These are phyloP conservation scores for Apodemus sylvaticus DNA, from an alignment of 2,113 vertebrate species.

Conservation along the genomic window DNA sequence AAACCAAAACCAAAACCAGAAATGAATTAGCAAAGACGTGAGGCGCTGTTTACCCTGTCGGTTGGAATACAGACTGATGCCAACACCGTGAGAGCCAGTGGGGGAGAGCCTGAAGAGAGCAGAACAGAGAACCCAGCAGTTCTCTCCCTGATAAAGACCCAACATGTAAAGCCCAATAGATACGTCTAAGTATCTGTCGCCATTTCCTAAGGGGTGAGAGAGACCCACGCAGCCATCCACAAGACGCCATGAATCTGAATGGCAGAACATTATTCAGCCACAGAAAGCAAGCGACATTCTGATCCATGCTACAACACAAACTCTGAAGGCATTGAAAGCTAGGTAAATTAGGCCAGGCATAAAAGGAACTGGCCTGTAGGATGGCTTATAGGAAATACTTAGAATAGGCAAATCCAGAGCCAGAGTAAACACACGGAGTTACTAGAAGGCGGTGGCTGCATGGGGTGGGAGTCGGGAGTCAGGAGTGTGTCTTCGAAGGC, in stretches of 20 bases:
- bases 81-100: background rate
- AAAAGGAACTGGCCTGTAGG: background rate
- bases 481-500: background rate
- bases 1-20: background rate
- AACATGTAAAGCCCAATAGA: background rate
- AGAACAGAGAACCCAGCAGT: background rate
- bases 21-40: background rate
- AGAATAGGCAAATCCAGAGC: background rate
- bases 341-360: background rate
- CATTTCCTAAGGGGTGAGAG: background rate
- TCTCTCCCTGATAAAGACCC: background rate
- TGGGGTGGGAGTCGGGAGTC: too few relatives aligned
- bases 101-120: background rate
- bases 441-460: background rate
- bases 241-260: background rate
- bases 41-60: background rate
- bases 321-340: background rate
- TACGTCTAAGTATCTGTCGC: too few relatives aligned
- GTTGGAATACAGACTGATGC: background rate
- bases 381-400: background rate
- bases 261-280: background rate
- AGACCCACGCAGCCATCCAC: background rate
- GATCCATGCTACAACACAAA: rapidly evolving
- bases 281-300: background rate
- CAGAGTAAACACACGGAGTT: too few relatives aligned